These are phyloP conservation scores for Actinemys pallida DNA, from an alignment of 2,113 vertebrate genomes.

Conservation along the genomic window DNA sequence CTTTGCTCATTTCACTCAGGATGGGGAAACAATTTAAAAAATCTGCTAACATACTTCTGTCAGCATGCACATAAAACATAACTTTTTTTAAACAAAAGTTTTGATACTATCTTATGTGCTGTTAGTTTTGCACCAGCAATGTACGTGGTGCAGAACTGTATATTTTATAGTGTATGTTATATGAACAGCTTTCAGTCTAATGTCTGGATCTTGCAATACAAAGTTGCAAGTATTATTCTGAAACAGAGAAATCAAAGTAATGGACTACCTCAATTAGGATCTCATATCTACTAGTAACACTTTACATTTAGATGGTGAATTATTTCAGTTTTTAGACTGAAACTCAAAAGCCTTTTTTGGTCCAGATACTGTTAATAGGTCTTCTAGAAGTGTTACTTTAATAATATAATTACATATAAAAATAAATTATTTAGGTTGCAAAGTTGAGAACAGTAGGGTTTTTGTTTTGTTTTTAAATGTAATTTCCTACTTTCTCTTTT, in stretches of 20 bases:
- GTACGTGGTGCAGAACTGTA: neutral
- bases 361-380: neutral
- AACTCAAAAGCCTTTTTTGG: neutral
- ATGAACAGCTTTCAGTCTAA: neutral
- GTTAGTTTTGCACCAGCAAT: neutral
- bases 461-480: neutral
- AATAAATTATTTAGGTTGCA: neutral
- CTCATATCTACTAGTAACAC: neutral
- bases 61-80: neutral
- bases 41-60: neutral
- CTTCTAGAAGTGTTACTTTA: neutral
- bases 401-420: neutral
- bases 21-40: neutral
- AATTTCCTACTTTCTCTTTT: neutral
- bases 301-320: neutral
- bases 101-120: neutral
- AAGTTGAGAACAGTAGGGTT: neutral
- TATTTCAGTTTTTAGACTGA: neutral
- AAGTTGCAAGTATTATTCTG: neutral
- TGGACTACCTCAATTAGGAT: neutral
- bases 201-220: neutral
- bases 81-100: constrained; percentile 16
- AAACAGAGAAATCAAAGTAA: neutral
- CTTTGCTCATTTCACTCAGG: neutral
- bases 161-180: neutral